phyloP scores from a whole-genome alignment of 1,140 invertebrate genomes.

The Atta cephalotes region DNA sequence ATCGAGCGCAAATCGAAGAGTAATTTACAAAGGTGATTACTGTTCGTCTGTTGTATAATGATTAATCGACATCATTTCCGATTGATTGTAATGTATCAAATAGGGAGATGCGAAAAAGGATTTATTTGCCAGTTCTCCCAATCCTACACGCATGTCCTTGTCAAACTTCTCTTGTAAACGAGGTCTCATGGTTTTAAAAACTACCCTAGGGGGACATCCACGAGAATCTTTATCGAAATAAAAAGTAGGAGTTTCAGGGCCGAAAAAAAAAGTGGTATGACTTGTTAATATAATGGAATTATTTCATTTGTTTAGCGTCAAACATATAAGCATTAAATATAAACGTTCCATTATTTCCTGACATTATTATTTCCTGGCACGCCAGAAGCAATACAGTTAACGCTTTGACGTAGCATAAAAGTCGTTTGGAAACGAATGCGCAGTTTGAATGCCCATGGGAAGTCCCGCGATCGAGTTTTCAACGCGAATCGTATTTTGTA shows the following conservation, averaged over 20 bases:
- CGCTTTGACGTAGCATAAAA: not conserved
- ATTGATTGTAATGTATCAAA: not conserved
- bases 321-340: not conserved
- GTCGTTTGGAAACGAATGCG: slow-evolving; percentile 9
- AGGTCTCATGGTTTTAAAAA: slow-evolving; percentile 2
- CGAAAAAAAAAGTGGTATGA: not conserved
- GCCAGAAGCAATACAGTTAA: slow-evolving; percentile 6
- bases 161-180: not conserved
- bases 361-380: not conserved
- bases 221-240: not conserved
- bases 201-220: not conserved
- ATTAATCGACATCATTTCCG: slow-evolving; percentile 23
- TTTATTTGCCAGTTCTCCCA: not conserved
- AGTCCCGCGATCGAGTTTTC: slow-evolving; percentile 31
- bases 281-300: not conserved
- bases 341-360: not conserved
- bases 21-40: slow-evolving; percentile 25
- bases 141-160: not conserved
- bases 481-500: slow-evolving; percentile 44
- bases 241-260: not conserved
- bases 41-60: slow-evolving; percentile 14
- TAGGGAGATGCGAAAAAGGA: not conserved
- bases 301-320: not conserved
- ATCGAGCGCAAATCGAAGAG: slow-evolving; percentile 3
- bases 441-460: slow-evolving; percentile 22